Evolutionary conservation across 2,797 vertebrate genomes (phyloP).

Genomic region (Naso thynnoides): DNA sequence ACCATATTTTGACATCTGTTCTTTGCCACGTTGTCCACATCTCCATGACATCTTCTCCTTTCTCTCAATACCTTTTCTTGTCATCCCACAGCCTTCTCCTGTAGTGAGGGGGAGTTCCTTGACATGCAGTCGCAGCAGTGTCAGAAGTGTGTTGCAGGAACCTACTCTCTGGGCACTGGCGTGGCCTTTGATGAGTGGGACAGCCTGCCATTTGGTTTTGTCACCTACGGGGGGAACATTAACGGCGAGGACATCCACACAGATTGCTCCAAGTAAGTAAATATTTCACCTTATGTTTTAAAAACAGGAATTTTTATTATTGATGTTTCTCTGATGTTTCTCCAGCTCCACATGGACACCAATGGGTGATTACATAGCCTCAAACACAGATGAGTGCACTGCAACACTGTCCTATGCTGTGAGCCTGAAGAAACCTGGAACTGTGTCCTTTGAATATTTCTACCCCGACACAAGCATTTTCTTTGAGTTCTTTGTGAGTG

Average conservation of each 20-base stretch:
- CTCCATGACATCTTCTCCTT: not conserved
- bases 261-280: slow-evolving; percentile 91
- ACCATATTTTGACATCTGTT: not conserved
- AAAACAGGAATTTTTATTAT: not conserved
- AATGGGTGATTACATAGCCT: slow-evolving; percentile 90
- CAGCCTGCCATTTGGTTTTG: slow-evolving; percentile 89
- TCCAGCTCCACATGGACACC: slow-evolving; percentile 93
- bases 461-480: slow-evolving; percentile 93
- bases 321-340: slow-evolving; percentile 17
- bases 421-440: slow-evolving; percentile 93
- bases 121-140: slow-evolving; percentile 94
- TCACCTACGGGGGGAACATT: slow-evolving; percentile 83
- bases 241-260: slow-evolving; percentile 70
- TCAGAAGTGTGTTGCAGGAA: slow-evolving; percentile 89
- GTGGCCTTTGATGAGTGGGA: slow-evolving; percentile 95
- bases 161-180: slow-evolving; percentile 94
- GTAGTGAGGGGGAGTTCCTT: slow-evolving; percentile 92
- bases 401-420: slow-evolving; percentile 93
- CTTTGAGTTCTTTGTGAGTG: slow-evolving; percentile 97
- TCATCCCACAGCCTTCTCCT: slow-evolving; percentile 90
- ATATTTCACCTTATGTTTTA: too few species aligned
- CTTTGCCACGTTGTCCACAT: not conserved
- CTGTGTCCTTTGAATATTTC: slow-evolving; percentile 92
- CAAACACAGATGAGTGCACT: slow-evolving; percentile 95
- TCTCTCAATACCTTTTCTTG: not conserved